These are phyloP conservation scores for Drosophila mimica DNA, from an alignment of 2,888 invertebrate species.

Conservation along the genomic window DNA sequence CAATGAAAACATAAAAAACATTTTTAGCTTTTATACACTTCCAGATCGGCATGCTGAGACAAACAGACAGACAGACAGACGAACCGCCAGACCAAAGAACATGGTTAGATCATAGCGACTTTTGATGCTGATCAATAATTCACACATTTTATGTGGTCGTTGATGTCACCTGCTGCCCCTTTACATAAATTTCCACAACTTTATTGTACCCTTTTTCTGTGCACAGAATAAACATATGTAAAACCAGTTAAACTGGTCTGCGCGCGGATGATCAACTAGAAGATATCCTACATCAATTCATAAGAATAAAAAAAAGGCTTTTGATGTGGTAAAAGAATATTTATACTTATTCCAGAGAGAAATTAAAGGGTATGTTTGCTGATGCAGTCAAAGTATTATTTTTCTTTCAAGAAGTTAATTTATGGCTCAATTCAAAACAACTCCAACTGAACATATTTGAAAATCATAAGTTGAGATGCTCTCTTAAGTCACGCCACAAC, in stretches of 20 bases:
- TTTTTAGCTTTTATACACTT: background rate
- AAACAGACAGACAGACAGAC: background rate
- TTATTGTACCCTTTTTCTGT: background rate
- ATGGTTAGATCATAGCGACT: background rate
- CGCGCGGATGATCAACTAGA: background rate
- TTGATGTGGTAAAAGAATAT: background rate
- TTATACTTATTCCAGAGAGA: background rate
- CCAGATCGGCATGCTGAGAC: background rate
- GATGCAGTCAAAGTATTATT: background rate
- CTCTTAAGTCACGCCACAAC: conserved; percentile 48
- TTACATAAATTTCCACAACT: background rate
- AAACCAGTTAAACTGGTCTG: background rate
- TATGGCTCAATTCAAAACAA: conserved; percentile 56
- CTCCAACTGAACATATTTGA: conserved; percentile 67
- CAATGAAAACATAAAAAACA: background rate
- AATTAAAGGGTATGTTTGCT: background rate
- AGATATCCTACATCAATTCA: background rate
- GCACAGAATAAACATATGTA: background rate
- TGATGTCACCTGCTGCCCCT: background rate
- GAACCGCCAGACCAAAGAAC: background rate
- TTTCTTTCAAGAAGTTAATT: background rate
- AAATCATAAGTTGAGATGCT: conserved; percentile 66
- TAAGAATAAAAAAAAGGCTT: background rate
- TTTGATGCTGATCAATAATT: background rate
- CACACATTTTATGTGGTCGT: background rate